These are phyloP conservation scores for Nineta flava DNA, from an alignment of 2,888 invertebrate species.

Conservation along the genomic window DNA sequence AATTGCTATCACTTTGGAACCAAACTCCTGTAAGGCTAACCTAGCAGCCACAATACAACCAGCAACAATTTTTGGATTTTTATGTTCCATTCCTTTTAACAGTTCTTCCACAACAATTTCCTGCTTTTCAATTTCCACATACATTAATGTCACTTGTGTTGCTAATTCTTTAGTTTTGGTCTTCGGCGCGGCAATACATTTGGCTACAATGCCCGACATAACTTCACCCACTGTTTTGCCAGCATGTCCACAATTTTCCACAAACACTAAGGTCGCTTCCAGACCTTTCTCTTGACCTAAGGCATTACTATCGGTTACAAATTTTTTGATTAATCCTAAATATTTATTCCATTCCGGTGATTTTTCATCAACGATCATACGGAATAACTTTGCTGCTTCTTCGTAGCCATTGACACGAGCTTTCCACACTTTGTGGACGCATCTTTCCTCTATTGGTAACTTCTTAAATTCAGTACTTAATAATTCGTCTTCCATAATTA, in stretches of 20 bases:
- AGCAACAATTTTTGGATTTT: constrained; percentile 88
- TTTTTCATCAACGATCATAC: constrained; percentile 80
- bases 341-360: constrained; percentile 88
- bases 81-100: constrained; percentile 84
- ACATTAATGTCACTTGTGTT: constrained; percentile 79
- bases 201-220: constrained; percentile 71
- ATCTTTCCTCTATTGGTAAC: constrained; percentile 76
- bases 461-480: constrained; percentile 61
- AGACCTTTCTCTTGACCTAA: constrained; percentile 91
- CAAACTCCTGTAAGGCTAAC: constrained; percentile 73
- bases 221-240: constrained; percentile 73
- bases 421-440: constrained; percentile 91
- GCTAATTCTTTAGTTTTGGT: constrained; percentile 84
- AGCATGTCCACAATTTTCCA: constrained; percentile 78
- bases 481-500: constrained; percentile 57
- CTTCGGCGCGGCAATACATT: constrained; percentile 85
- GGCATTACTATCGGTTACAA: constrained; percentile 87
- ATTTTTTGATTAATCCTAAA: constrained; percentile 80
- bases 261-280: constrained; percentile 78
- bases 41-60: constrained; percentile 66
- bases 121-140: constrained; percentile 89
- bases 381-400: constrained; percentile 78
- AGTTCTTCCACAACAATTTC: constrained; percentile 82
- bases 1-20: constrained; percentile 75
- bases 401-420: constrained; percentile 89